A percentile compares a stretch with the other conserved stretches of the same genome.
phyloP scores from a whole-genome alignment of 2,113 vertebrate genomes.

The Orycteropus afer region DNA sequence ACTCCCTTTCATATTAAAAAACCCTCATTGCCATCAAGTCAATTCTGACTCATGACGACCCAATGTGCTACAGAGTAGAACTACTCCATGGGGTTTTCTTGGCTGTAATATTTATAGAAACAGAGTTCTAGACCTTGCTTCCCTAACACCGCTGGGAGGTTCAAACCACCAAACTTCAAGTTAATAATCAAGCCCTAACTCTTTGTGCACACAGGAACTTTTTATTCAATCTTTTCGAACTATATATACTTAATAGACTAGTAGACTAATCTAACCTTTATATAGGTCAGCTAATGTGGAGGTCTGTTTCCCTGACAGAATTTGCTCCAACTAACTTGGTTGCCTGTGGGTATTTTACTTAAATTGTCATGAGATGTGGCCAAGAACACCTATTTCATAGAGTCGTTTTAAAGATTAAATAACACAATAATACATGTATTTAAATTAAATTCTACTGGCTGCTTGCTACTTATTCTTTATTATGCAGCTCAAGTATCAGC shows the following conservation, averaged over 20 bases:
- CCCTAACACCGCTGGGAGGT: neutral
- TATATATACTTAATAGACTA: neutral
- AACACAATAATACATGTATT: neutral
- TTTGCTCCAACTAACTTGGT: neutral
- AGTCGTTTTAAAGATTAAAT: neutral
- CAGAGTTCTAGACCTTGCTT: neutral
- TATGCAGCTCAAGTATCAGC: neutral
- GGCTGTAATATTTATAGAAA: neutral
- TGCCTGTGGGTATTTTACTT: neutral
- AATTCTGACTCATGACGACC: neutral
- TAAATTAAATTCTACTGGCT: neutral
- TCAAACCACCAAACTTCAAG: neutral
- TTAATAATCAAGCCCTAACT: too few species aligned
- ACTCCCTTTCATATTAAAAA: neutral
- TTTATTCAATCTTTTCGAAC: neutral
- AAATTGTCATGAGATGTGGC: neutral
- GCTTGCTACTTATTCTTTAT: neutral
- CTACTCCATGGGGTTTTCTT: neutral
- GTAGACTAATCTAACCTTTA: too few species aligned
- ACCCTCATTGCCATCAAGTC: neutral
- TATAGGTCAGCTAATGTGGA: neutral
- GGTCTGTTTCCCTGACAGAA: neutral
- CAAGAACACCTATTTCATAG: neutral
- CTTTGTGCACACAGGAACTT: neutral
- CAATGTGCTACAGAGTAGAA: neutral